These are phyloP conservation scores for Syngnathus rostellatus DNA, from an alignment of 2,797 vertebrate species.

Conservation along the genomic window DNA sequence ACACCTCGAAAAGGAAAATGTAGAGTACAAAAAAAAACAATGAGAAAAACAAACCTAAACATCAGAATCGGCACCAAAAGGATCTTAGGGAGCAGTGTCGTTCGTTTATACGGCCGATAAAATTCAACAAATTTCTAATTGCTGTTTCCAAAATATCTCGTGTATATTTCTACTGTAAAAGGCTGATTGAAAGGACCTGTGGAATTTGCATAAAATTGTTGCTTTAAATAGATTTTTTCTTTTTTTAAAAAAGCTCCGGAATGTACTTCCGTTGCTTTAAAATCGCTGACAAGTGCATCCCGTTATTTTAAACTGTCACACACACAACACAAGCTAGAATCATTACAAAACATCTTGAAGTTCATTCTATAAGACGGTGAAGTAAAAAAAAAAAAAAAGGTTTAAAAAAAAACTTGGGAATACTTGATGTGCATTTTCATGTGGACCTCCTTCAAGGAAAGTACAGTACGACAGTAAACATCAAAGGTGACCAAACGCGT, in stretches of 20 bases:
- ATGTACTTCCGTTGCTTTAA: background rate
- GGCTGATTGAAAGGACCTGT: too few relatives aligned
- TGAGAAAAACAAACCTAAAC: background rate
- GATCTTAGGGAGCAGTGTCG: background rate
- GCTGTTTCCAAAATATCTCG: background rate
- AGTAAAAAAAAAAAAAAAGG: background rate
- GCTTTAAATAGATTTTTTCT: too few relatives aligned
- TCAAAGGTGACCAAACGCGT: slow-evolving; percentile 10
- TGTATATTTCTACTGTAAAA: too few relatives aligned
- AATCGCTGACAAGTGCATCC: background rate
- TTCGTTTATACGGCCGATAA: background rate
- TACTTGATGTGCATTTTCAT: background rate
- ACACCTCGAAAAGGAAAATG: background rate
- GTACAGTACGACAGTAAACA: slow-evolving; percentile 1
- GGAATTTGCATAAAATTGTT: too few relatives aligned
- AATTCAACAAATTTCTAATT: background rate
- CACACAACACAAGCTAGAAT: background rate
- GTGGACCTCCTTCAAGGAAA: background rate
- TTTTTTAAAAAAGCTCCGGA: too few relatives aligned
- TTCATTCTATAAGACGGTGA: background rate
- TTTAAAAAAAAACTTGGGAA: background rate
- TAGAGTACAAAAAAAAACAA: background rate
- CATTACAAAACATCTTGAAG: background rate
- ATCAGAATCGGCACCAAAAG: background rate
- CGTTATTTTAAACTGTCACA: background rate